Percentiles rank a stretch among this genome's conserved stretches.
These are phyloP conservation scores for Dryococelus australis DNA, from an alignment of 2,888 invertebrate genomes.

Conservation along the genomic window DNA sequence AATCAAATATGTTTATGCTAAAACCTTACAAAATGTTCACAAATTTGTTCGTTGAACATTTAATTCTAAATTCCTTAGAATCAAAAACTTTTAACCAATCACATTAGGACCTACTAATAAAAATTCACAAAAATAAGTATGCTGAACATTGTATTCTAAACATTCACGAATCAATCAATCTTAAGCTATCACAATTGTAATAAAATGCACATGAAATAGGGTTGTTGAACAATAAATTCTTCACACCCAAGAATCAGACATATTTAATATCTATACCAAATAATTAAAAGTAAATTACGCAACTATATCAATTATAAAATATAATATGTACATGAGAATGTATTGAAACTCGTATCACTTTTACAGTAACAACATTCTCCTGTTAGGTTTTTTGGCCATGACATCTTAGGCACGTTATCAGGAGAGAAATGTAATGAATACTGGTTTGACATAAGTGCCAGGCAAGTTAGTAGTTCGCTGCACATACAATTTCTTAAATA, in stretches of 20 bases:
- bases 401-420: background rate
- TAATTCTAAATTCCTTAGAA: background rate
- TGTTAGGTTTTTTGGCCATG: background rate
- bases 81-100: background rate
- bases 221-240: too few species aligned
- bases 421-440: background rate
- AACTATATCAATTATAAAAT: background rate
- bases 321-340: background rate
- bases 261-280: background rate
- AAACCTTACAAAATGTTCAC: too few species aligned
- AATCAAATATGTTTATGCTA: too few species aligned
- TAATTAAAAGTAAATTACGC: background rate
- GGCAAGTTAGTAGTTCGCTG: background rate
- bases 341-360: background rate
- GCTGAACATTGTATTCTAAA: background rate
- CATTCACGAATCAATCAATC: background rate
- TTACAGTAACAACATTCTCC: background rate
- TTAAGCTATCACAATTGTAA: background rate
- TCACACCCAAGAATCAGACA: background rate
- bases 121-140: background rate
- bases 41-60: background rate
- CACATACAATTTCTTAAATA: slow-evolving; percentile 25
- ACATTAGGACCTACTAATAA: background rate
- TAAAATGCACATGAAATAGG: background rate
- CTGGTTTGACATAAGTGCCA: background rate